Evolutionary conservation across 2,888 invertebrate species (phyloP), one percentile per base, ranked within the genome.

Genomic region (Drosophila sordidula): DNA sequence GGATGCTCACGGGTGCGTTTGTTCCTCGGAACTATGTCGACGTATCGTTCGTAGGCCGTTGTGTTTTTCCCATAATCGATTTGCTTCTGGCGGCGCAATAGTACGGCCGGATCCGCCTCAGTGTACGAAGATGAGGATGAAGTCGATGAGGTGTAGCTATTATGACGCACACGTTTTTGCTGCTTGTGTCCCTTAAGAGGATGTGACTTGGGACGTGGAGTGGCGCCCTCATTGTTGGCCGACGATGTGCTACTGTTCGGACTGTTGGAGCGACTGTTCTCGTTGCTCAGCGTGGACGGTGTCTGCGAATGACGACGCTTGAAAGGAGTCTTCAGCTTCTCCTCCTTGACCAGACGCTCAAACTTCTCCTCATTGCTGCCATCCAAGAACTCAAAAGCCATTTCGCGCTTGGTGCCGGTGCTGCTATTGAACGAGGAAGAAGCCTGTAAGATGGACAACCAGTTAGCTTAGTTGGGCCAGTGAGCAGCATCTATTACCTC

Each of bases 11-110:
- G 93, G 36, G 93, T 93, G 29, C 98, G 94, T 75, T 94, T 90
- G 0, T 93, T 90, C 96, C 93, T 94, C 41, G 96, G 95, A 44
- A 98, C 94, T 81, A 93, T 82, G 78, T 93, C 93, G 9, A 93
- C 89, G 81, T 97, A 98, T 91, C 95, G 95, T 78, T 96, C 95
- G 91, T 98, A 98, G 41, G 97, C 97, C 75, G 95, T 92, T 29
- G 98, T 98, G 89, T 97, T 98, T 93, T 98, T 98, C 11, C 98
- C 98, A 93, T 97, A 98, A 91, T 98, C 97, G 86, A 98, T 96
- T 93, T 98, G 98, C 92, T 98, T 98, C 90, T 98, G 97, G 44
- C 98, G 94, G 70, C 98, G 94, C 41, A 94, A 93, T 64, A 98
- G 92, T 25, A 96, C 92, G 4, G 89, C 93, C 14, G 95, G 94